These are phyloP conservation scores for Graptemys geographica DNA, from an alignment of 2,797 vertebrate species.

Conservation along the genomic window DNA sequence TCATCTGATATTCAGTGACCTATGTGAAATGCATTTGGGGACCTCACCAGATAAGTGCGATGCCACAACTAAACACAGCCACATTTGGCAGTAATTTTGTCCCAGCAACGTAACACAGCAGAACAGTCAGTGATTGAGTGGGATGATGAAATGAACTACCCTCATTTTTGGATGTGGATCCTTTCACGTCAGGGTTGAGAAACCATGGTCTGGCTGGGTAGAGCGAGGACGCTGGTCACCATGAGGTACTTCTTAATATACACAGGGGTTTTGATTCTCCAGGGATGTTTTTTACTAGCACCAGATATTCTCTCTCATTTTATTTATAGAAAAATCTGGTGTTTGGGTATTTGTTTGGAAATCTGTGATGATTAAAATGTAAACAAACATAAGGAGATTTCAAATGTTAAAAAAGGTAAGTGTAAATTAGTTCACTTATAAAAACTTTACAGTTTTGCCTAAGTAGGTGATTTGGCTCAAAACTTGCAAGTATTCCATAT, in stretches of 20 bases:
- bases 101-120: not conserved
- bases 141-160: not conserved
- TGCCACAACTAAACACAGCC: not conserved
- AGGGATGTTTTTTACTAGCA: not conserved
- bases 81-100: not conserved
- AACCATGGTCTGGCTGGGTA: not conserved
- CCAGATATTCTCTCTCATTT: not conserved
- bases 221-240: not conserved
- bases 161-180: not conserved
- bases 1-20: not conserved
- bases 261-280: not conserved
- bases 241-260: not conserved
- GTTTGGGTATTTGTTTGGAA: not conserved
- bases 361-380: not conserved
- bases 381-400: constrained; percentile 17
- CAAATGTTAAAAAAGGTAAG: not conserved
- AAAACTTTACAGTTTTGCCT: constrained; percentile 16
- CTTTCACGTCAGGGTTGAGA: not conserved
- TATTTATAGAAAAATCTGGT: not conserved
- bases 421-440: constrained; percentile 25
- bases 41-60: not conserved
- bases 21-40: not conserved
- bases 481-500: constrained; percentile 40
- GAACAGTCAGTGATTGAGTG: not conserved
- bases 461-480: constrained; percentile 14